Conservation (phyloP, 2,888 invertebrate species). For the Teleiodes luculella region DNA sequence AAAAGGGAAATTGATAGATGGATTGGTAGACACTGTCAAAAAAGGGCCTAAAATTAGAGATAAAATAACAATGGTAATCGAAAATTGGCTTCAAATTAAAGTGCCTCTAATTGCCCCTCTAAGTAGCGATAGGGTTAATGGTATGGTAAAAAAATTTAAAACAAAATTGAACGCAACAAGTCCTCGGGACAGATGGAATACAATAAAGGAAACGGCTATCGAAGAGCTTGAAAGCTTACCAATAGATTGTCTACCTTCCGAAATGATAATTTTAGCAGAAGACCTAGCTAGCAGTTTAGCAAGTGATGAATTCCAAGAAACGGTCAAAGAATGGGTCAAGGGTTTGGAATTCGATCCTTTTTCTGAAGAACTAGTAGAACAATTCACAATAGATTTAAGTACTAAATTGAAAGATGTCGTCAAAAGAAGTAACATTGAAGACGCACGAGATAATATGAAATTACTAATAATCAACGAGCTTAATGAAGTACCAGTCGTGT, state of each 20-base stretch:
- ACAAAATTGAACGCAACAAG: neutral
- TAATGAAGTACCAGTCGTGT: neutral
- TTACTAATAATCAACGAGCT: neutral
- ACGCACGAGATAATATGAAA: neutral
- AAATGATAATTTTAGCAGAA: neutral
- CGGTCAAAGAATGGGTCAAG: neutral
- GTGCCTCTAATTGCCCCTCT: neutral
- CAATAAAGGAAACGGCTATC: neutral
- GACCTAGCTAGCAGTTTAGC: neutral
- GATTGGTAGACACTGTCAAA: neutral
- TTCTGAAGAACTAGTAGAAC: neutral
- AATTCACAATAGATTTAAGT: neutral
- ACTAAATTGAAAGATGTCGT: neutral
- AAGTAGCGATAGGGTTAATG: neutral
- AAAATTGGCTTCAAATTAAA: neutral
- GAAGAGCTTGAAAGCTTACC: neutral
- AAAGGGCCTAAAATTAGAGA: neutral
- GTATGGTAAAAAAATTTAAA: neutral
- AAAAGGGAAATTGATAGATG: neutral
- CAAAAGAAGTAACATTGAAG: neutral
- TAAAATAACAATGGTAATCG: neutral
- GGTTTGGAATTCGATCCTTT: neutral
- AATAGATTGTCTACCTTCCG: neutral
- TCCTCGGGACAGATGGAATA: neutral
- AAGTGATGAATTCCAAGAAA: neutral